Percentiles rank a stretch among this genome's conserved stretches.
phyloP scores from a whole-genome alignment of 92 coral and sea anemone species.

The Epizoanthus ramosus region DNA sequence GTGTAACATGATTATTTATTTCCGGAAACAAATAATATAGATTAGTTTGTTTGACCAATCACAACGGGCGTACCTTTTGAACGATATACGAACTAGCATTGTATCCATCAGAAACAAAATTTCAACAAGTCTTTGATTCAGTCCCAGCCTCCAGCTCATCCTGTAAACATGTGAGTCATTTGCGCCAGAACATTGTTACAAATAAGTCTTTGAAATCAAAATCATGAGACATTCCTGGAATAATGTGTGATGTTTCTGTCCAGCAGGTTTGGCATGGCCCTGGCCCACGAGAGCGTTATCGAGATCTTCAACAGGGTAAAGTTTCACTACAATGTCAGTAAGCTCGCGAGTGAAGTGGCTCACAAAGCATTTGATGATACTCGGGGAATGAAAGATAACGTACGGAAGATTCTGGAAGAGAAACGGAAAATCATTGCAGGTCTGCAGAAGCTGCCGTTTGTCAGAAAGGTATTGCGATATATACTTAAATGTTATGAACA shows the following conservation, averaged over 20 bases:
- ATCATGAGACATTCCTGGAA: not conserved
- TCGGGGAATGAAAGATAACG: constrained; percentile 38
- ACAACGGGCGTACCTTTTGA: too few relatives aligned
- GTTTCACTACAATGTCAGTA: constrained; percentile 47
- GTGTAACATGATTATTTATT: too few relatives aligned
- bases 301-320: constrained; percentile 49
- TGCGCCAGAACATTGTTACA: too few relatives aligned
- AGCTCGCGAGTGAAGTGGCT: constrained; percentile 33
- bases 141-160: too few relatives aligned
- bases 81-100: too few relatives aligned
- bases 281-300: constrained; percentile 48
- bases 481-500: too few relatives aligned
- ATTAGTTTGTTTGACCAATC: too few relatives aligned
- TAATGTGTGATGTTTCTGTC: not conserved
- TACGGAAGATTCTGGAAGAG: constrained; percentile 15
- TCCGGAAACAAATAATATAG: too few relatives aligned
- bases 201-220: not conserved
- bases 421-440: constrained; percentile 39
- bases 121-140: too few relatives aligned
- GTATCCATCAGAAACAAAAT: too few relatives aligned
- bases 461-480: constrained; percentile 46
- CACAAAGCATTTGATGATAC: constrained; percentile 32
- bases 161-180: too few relatives aligned
- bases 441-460: constrained; percentile 35
- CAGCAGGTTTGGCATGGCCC: constrained; percentile 51